Base-by-base conservation (phyloP, 2,113 vertebrate species). In the Heterocephalus glaber region DNA sequence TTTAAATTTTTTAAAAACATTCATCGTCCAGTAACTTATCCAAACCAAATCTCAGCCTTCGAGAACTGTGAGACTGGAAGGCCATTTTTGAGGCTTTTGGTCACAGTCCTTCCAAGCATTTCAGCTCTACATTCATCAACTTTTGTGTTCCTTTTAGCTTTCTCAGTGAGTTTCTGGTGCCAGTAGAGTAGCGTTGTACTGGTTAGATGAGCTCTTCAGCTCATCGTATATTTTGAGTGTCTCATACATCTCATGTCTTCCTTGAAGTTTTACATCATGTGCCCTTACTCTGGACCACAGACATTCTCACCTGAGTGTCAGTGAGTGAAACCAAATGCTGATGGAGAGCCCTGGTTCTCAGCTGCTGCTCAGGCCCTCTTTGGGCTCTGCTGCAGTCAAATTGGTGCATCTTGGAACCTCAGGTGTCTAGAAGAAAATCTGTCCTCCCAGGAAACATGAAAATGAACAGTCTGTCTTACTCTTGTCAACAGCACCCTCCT, bases 291-390 rank as follows among this genome's bases (percentile, higher is more conserved):
- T 54, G 81, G 14, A 49, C 28, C n/a, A 28, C 16, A 44, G 28
- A 22, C 0, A 0, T 33, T n/a, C 3, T 35, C 54, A 14, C 47
- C 38, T 26, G 38, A 44, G 22, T n/a, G 0, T 9, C 4, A 44
- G 56, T 66, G 58, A 24, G 56, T 24, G 30, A 22, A 33, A 30
- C 54, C 28, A 17, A 41, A 26, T 2, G 17, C 11, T 14, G 7
- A 20, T 47, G 54, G 28, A 4, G 8, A 0, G 0, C 1, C 1
- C 20, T 0, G 11, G n/a, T 0, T 6, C n/a, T 1, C 6, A 17
- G 7, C n/a, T 7, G 6, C 5, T 33, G 20, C 41, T 22, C 38
- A 9, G 61, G 24, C 54, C 44, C 10, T 1, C 1, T n/a, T 7
- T 24, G 16, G 33, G n/a, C 72, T 70, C 4, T 10, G 22, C n/a